Evolutionary conservation across 2,888 invertebrate genomes (phyloP), one percentile per base, ranked within the genome.

Genomic region (Eupithecia dodoneata): DNA sequence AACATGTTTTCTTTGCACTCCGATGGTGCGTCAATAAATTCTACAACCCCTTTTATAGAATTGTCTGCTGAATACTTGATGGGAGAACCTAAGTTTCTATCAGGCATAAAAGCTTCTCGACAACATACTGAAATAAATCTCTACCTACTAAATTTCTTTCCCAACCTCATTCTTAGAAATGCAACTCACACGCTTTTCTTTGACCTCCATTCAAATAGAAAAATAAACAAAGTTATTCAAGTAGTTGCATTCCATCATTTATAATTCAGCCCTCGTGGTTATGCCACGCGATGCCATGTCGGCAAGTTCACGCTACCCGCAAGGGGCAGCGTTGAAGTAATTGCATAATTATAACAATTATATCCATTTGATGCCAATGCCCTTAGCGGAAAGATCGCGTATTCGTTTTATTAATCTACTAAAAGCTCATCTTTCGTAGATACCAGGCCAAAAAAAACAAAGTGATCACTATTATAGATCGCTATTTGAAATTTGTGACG

Each of bases 231-330:
- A 67, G 30, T 42, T 59, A 63, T 63, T 52, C 69, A 63, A 30
- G 65, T 49, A 65, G 42, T 52, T 71, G 41, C 63, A 47, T 72
- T 65, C 71, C 78, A 73, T 66, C 30, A 55, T 73, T 42, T 67
- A 76, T 78, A 76, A 74, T 59, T 59, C 70, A 70, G 15, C 18
- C 67, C 44, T 42, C 67, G 72, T 44, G 72, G 15, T 7, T 49
- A 72, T 70, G 66, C 73, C 77, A 72, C 76, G 75, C 73, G 67
- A 70, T 70, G 70, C 67, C 78, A 59, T 59, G 71, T 49, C 65
- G 72, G 42, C 63, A 74, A 71, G 75, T 76, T 63, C 78, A 78
- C 59, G 71, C 70, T 52, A 74, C 47, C 63, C 73, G 71, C 73
- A 69, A 13, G 70, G 77, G 72, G 65, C 15, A 2, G 45, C 71